Evolutionary conservation across 2,113 vertebrate genomes (phyloP).

Genomic region (Xiphias gladius): DNA sequence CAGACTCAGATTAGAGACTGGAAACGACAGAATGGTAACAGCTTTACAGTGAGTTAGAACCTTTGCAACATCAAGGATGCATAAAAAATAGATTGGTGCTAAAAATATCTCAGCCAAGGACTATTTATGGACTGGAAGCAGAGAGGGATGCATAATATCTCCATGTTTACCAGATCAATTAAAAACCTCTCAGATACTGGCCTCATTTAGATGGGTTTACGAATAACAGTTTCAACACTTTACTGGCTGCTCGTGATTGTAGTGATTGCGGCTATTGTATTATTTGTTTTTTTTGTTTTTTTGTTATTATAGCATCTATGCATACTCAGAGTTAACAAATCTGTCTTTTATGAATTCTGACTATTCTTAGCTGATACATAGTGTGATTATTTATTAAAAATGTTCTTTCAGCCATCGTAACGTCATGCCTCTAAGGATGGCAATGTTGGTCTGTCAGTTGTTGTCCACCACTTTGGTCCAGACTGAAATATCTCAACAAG

Average conservation of each 20-base stretch:
- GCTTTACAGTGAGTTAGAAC: constrained; percentile 31
- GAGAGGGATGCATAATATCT: constrained; percentile 57
- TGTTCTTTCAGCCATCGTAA: too few species aligned
- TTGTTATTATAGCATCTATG: neutral
- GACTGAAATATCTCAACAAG: too few species aligned
- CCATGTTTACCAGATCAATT: constrained; percentile 52
- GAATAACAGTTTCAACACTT: neutral
- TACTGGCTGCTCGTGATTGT: neutral
- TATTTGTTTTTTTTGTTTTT: neutral
- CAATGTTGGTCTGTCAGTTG: too few species aligned
- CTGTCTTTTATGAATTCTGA: neutral
- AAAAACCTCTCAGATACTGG: constrained; percentile 19
- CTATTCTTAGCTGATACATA: neutral
- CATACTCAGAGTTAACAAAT: neutral
- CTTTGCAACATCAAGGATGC: constrained; percentile 66
- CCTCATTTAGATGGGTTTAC: neutral
- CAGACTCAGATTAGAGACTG: constrained; percentile 43
- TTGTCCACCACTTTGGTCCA: too few species aligned
- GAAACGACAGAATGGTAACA: constrained; percentile 59
- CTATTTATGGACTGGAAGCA: constrained; percentile 71
- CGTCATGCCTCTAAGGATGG: neutral
- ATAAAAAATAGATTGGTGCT: constrained; percentile 64
- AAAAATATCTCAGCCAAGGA: constrained; percentile 67
- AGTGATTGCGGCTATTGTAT: neutral
- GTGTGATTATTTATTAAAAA: too few species aligned